These are phyloP conservation scores for Eulithis testata DNA, from an alignment of 2,888 invertebrate species.

Conservation along the genomic window DNA sequence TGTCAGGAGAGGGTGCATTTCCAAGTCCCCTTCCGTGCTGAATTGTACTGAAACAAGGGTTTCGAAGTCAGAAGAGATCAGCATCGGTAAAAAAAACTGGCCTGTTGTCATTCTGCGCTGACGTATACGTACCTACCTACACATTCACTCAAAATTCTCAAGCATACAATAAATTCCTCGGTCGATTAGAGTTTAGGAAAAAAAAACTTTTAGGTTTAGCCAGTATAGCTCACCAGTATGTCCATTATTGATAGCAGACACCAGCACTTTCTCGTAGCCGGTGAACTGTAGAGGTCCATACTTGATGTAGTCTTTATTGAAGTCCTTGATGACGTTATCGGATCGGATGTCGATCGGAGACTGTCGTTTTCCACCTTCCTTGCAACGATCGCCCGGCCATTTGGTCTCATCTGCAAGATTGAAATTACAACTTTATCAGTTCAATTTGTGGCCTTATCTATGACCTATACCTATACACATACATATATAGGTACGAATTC, in stretches of 20 bases:
- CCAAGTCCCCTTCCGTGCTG: slow-evolving; percentile 64
- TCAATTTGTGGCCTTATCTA: too few species aligned
- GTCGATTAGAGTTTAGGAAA: too few species aligned
- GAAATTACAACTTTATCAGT: too few species aligned
- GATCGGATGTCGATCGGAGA: slow-evolving; percentile 75
- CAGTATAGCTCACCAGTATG: slow-evolving; percentile 85
- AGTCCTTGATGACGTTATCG: slow-evolving; percentile 56
- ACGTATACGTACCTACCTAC: too few species aligned
- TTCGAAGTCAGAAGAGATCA: too few species aligned
- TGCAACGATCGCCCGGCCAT: slow-evolving; percentile 67
- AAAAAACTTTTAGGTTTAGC: too few species aligned
- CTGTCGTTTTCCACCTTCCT: slow-evolving; percentile 63
- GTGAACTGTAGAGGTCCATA: slow-evolving; percentile 79
- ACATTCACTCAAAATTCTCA: too few species aligned
- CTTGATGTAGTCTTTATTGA: slow-evolving; percentile 58
- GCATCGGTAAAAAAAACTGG: too few species aligned
- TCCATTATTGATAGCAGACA: slow-evolving; percentile 87
- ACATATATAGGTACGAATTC: too few species aligned
- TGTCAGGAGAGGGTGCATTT: slow-evolving; percentile 66
- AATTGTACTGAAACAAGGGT: slow-evolving; percentile 63
- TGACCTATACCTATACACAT: too few species aligned
- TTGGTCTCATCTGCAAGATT: slow-evolving; percentile 55
- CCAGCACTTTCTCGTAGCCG: slow-evolving; percentile 81
- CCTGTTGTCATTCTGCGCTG: too few species aligned
- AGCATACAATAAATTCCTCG: too few species aligned